Base-by-base conservation (phyloP, 2,888 invertebrate species). In the Andrena praecox region DNA sequence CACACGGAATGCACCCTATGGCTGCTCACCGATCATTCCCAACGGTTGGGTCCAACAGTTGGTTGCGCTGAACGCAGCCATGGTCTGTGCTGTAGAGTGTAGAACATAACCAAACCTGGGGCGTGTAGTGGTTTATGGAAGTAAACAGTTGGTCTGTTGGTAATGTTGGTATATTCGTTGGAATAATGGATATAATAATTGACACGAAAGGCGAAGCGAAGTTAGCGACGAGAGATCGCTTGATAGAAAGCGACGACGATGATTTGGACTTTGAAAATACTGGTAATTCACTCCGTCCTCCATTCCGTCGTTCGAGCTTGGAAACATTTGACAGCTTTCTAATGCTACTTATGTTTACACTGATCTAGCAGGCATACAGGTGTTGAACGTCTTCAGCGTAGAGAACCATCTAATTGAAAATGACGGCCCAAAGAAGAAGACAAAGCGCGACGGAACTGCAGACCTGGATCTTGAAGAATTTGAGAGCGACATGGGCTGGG, bases 131-230 rank as follows among this genome's bases (percentile, higher is more conserved):
- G 20, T 63, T 29, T 20, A 12, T 4, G 12, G 24, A 27, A 68
- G 66, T 83, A 79, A 85, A 75, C 66, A 84, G 2, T 12, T 64
- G 1, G 20, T 20, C 20, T 20, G 20, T 20, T 20, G 20, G 20
- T 20, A 20, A 20, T 20, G 20, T 20, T 20, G 20, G 42, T 2
- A 7, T n/a, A 27, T 63, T 59, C 3, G 24, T n/a, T 35, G 10
- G 27, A 33, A 89, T 52, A 77, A 96, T 96, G 96, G 94, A 95
- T 93, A 95, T 96, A 89, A 94, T 96, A 76, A 94, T 96, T 81
- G 96, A 96, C 89, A 95, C 95, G 20, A 92, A 90, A 48, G 96
- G 96, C 35, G 94, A 95, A 85, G 91, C 94, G 5, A 93, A 94
- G 82, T 94, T 95, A 7, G 93, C 94, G 73, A 89, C 94, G 1